phyloP scores from a whole-genome alignment of 1,140 invertebrate genomes.

The Drosophila oshimai region DNA sequence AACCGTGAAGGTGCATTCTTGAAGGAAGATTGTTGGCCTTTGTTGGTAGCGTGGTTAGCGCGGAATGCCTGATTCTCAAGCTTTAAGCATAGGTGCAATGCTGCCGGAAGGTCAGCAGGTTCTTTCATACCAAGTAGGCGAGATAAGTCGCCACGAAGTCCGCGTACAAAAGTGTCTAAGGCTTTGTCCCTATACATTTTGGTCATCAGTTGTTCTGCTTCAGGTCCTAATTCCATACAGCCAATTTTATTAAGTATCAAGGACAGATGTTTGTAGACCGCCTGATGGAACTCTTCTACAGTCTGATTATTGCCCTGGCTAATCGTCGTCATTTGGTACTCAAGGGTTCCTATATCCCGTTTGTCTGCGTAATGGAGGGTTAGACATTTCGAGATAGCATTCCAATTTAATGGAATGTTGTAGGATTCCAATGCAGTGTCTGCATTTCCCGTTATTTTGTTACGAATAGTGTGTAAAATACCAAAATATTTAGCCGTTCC shows the following conservation, averaged over 20 bases:
- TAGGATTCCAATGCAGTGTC: slow-evolving; percentile 28
- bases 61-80: slow-evolving; percentile 19
- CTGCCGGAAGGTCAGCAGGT: slow-evolving; percentile 10
- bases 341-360: slow-evolving; percentile 15
- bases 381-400: slow-evolving; percentile 7
- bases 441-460: neutral
- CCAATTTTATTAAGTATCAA: slow-evolving; percentile 34
- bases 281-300: slow-evolving; percentile 27
- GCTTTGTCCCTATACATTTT: slow-evolving; percentile 23
- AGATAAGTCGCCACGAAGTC: slow-evolving; percentile 11
- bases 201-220: slow-evolving; percentile 3
- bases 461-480: neutral
- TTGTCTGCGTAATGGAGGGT: slow-evolving; percentile 38
- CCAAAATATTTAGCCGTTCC: slow-evolving; percentile 12
- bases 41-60: neutral
- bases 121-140: slow-evolving; percentile 18
- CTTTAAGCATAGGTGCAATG: slow-evolving; percentile 31
- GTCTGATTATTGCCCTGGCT: slow-evolving; percentile 10
- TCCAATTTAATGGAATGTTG: slow-evolving; percentile 37
- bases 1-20: neutral
- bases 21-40: neutral
- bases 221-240: slow-evolving; percentile 12
- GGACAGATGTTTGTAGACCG: slow-evolving; percentile 31
- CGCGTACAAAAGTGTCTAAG: slow-evolving; percentile 12
- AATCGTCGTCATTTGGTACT: slow-evolving; percentile 33